Percentiles rank a stretch among this genome's conserved stretches.
Evolutionary conservation across 1,140 invertebrate genomes (phyloP).

Genomic region (Apis florea): DNA sequence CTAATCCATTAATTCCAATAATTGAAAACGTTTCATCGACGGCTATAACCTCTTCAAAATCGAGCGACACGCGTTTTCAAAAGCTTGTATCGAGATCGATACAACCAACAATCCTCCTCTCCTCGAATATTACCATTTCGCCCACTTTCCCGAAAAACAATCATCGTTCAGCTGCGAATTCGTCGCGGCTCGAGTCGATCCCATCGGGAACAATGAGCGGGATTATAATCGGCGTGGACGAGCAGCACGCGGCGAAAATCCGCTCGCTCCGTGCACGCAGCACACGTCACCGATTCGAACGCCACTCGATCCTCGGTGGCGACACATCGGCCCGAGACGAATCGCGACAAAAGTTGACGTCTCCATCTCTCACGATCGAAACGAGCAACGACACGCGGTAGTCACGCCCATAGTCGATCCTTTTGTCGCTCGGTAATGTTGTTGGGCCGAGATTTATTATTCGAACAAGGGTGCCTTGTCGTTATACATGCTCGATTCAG

Average conservation of each 20-base stretch:
- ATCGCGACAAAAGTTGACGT: conserved; percentile 75
- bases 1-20: too few species aligned
- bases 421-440: conserved; percentile 54
- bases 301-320: conserved; percentile 61
- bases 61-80: too few species aligned
- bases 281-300: not conserved
- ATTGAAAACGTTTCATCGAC: too few species aligned
- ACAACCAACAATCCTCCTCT: too few species aligned
- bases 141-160: not conserved
- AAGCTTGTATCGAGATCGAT: too few species aligned
- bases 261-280: conserved; percentile 2
- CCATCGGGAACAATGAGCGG: conserved; percentile 52
- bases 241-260: conserved; percentile 53
- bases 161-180: conserved; percentile 45
- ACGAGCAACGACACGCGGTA: conserved; percentile 33
- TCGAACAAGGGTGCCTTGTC: conserved; percentile 69
- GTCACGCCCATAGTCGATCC: conserved; percentile 59
- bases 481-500: conserved; percentile 77
- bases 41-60: too few species aligned
- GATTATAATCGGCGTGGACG: conserved; percentile 50
- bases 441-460: conserved; percentile 74
- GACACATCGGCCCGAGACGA: conserved; percentile 72
- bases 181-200: conserved; percentile 27
- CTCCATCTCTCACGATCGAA: conserved; percentile 71
- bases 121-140: not conserved